Conservation (phyloP, 2,797 vertebrate genomes). For the Cetoscarus ocellatus region DNA sequence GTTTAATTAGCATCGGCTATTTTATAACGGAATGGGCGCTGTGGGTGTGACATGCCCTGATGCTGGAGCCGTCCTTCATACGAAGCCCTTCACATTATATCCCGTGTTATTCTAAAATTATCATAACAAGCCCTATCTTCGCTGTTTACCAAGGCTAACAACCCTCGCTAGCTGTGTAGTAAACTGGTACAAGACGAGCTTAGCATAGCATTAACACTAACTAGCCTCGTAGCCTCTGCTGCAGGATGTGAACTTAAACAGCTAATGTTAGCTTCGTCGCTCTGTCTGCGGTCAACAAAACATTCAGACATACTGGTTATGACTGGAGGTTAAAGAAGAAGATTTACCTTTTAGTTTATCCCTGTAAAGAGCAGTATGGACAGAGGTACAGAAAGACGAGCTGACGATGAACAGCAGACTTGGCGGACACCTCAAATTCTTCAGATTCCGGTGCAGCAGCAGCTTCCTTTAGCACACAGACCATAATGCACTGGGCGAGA, state of each 20-base stretch:
- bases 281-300: background rate
- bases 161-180: background rate
- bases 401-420: slow-evolving; percentile 43
- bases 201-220: slow-evolving; percentile 39
- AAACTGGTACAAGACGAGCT: slow-evolving; percentile 22
- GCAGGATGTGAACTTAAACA: slow-evolving; percentile 54
- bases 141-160: background rate
- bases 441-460: slow-evolving; percentile 82
- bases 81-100: accelerated
- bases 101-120: background rate
- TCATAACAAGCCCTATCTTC: background rate
- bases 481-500: slow-evolving; percentile 81
- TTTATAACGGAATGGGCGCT: slow-evolving; percentile 1
- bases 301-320: background rate
- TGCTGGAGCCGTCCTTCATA: background rate
- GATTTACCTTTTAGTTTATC: slow-evolving; percentile 52
- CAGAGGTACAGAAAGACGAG: slow-evolving; percentile 5
- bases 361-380: slow-evolving; percentile 7
- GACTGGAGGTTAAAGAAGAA: background rate
- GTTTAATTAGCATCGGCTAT: slow-evolving; percentile 22
- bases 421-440: slow-evolving; percentile 82
- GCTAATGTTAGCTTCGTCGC: slow-evolving; percentile 59
- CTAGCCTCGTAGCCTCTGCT: slow-evolving; percentile 51
- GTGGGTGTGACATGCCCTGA: slow-evolving; percentile 26
- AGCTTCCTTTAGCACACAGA: slow-evolving; percentile 68